A percentile compares a stretch with the other conserved stretches of the same genome.
Conservation (phyloP, 2,797 vertebrate genomes). For the Oceanodroma leucorhoa region DNA sequence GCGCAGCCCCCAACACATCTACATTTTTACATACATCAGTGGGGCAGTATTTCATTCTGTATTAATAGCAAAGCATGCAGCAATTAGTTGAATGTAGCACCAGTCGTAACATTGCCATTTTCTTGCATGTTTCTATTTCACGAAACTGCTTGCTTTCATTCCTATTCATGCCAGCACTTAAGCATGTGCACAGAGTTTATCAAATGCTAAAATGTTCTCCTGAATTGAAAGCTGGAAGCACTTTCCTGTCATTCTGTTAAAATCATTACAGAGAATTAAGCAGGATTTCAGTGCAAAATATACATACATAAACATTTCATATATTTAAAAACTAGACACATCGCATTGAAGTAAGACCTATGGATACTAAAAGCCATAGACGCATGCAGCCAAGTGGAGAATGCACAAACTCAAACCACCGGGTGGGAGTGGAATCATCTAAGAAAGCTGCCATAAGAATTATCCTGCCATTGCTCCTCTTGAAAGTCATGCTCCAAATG, state of each 20-base stretch:
- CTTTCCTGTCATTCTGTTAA: not conserved
- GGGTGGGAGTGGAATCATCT: not conserved
- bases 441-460: not conserved
- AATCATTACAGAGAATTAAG: not conserved
- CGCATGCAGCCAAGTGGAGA: not conserved
- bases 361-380: not conserved
- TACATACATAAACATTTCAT: not conserved
- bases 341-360: not conserved
- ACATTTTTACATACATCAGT: not conserved
- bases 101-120: not conserved
- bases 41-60: not conserved
- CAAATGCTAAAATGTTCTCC: not conserved
- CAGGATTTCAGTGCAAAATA: not conserved
- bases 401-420: not conserved
- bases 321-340: not conserved
- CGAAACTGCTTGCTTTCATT: not conserved
- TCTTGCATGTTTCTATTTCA: not conserved
- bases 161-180: not conserved
- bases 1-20: not conserved
- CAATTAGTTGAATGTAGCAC: not conserved
- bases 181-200: not conserved
- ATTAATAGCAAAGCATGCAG: not conserved
- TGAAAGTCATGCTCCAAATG: not conserved
- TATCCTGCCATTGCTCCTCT: not conserved
- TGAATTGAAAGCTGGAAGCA: not conserved